Conservation (phyloP, 2,888 invertebrate species). For the Cheilosia soror region DNA sequence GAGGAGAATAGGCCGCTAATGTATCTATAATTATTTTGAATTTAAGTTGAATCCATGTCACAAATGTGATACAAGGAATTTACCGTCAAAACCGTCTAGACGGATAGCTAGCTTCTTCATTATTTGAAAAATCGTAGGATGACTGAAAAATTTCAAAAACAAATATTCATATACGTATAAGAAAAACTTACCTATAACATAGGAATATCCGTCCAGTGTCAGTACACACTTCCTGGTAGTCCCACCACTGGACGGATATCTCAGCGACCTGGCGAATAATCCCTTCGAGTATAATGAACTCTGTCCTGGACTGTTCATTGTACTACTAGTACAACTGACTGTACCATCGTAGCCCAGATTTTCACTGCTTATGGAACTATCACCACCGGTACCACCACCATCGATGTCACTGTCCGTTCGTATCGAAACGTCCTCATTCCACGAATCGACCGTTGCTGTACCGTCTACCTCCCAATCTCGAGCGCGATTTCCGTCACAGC, state of each 20-base stretch:
- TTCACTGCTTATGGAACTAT: constrained; percentile 68
- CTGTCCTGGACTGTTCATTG: constrained; percentile 79
- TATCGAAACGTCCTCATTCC: constrained; percentile 68
- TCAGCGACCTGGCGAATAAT: constrained; percentile 80
- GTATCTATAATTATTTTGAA: constrained; percentile 8
- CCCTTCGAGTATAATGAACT: constrained; percentile 77
- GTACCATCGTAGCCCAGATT: constrained; percentile 59
- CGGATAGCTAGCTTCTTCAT: not conserved
- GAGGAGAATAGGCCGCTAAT: constrained; percentile 23
- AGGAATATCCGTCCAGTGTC: constrained; percentile 93
- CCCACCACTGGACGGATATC: constrained; percentile 84
- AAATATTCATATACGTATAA: not conserved
- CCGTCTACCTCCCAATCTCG: constrained; percentile 67
- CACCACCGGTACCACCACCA: constrained; percentile 74
- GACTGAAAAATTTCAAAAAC: not conserved
- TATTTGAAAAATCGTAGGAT: not conserved
- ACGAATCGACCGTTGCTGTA: constrained; percentile 53
- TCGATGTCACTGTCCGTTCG: constrained; percentile 78
- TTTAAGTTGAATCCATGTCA: constrained; percentile 26
- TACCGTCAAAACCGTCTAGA: too few relatives aligned
- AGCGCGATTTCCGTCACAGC: constrained; percentile 44
- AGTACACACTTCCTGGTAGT: constrained; percentile 91
- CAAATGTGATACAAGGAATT: not conserved
- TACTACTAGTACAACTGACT: constrained; percentile 78
- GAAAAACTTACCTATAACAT: constrained; percentile 91